These are phyloP conservation scores for Dicaeum eximium DNA, from an alignment of 2,113 vertebrate genomes.

Conservation along the genomic window DNA sequence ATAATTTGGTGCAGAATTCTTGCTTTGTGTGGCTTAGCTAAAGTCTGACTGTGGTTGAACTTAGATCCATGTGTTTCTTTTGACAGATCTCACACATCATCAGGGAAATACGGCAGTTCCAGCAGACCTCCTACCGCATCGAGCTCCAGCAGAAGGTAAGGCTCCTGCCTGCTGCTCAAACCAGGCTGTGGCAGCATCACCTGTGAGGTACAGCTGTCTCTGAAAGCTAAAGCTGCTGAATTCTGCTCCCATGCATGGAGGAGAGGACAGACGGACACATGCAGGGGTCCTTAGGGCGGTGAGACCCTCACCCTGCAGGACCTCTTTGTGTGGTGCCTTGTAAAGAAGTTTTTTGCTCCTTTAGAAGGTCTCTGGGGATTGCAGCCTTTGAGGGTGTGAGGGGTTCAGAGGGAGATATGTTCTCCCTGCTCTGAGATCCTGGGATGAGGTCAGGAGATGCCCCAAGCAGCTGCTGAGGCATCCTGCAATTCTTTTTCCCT, in stretches of 20 bases:
- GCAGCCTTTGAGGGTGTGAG: rapidly evolving
- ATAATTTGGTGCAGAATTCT: not conserved
- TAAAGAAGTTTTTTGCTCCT: not conserved
- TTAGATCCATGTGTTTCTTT: not conserved
- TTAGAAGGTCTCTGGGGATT: not conserved
- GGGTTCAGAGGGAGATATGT: not conserved
- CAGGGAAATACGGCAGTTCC: constrained; percentile 97
- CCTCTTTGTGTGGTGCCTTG: not conserved
- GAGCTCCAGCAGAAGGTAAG: constrained; percentile 94
- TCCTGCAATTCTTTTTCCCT: not conserved
- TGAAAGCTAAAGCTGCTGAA: not conserved
- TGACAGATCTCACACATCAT: constrained; percentile 96
- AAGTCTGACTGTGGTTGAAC: not conserved
- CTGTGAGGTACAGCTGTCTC: not conserved
- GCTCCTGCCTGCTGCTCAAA: not conserved
- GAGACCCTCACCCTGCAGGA: not conserved
- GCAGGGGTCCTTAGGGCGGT: rapidly evolving
- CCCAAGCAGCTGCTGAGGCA: not conserved
- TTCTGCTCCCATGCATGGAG: not conserved
- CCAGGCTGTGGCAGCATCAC: not conserved
- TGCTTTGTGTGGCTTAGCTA: not conserved
- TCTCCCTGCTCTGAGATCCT: not conserved
- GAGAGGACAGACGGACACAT: not conserved
- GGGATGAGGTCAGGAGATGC: not conserved
- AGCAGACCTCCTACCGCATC: constrained; percentile 96